phyloP scores from a whole-genome alignment of 2,888 invertebrate genomes.

The Empis livida region DNA sequence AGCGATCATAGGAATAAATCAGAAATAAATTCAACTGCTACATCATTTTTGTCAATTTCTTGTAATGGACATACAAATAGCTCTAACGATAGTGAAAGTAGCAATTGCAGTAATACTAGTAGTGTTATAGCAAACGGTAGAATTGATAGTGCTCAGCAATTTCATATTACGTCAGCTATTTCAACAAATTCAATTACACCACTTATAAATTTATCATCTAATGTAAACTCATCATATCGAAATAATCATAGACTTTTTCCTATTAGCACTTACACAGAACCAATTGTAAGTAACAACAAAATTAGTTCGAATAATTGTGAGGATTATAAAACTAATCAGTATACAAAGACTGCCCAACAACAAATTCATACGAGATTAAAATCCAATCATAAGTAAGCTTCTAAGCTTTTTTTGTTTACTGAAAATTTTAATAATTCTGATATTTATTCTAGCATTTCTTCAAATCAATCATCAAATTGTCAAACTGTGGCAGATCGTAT shows the following conservation, averaged over 20 bases:
- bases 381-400: too few species aligned
- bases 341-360: conserved; percentile 21
- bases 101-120: conserved; percentile 17
- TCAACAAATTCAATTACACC: neutral
- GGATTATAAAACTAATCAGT: conserved; percentile 15
- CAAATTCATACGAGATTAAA: neutral
- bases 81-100: conserved; percentile 31
- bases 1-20: too few species aligned
- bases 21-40: too few species aligned
- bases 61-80: conserved; percentile 1
- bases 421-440: too few species aligned
- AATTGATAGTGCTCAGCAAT: neutral
- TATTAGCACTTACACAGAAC: conserved; percentile 52
- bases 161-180: neutral
- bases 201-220: neutral
- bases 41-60: neutral
- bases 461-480: conserved; percentile 20
- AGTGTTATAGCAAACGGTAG: neutral
- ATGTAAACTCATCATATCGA: conserved; percentile 25
- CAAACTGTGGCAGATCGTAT: conserved; percentile 54
- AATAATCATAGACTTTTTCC: conserved; percentile 48
- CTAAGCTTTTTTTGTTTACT: too few species aligned
- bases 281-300: neutral
- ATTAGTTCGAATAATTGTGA: too few species aligned
- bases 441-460: too few species aligned